Base-by-base conservation (phyloP, 30 jellyfish, hydroid and myxozoan species). In the Haliclystus octoradiatus region DNA sequence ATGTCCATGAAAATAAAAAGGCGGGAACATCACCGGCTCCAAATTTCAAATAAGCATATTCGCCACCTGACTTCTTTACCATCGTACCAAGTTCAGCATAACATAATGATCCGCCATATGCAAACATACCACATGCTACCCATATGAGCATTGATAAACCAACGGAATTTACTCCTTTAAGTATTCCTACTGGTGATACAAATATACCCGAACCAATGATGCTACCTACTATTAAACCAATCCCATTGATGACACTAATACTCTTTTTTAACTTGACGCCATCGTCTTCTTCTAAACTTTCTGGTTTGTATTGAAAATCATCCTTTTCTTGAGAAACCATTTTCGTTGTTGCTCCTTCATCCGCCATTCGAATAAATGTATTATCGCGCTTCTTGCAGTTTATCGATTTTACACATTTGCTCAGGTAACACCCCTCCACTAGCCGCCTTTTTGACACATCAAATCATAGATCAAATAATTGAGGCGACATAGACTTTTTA, bases 161-260 rank as follows among this genome's bases (percentile, higher is more conserved):
- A 63, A 83, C 46, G 13, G 95, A 83, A 0, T 50, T 72, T 26
- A 86, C 69, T 14, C 70, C 52, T 2, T 33, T 31, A 35, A 83
- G 68, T 40, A 83, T 87, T 12, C 80, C 70, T 71, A 47, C 53
- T 23, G 95, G 95, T 13, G 95, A 75, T 2, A 83, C 67, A 60
- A 83, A 83, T 25, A 83, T 83, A 7, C 95, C 95, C 0, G 92
- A 75, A 23, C 95, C 95, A 49, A 83, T 83, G 76, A 83, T 83
- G 49, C 92, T 69, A 2, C 95, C 95, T 13, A 83, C 95, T 35
- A 83, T 76, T 4, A 83, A 85, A 63, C 95, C 95, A 49, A 76
- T 49, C 7, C 95, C 95, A 46, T 53, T 53, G 30, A 53, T 53
- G 34, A 79, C 63, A 30, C 77, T 78, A 64, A 63, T 27, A 26